Base-by-base conservation (phyloP, 2,888 invertebrate species). In the Piscicola geometra region DNA sequence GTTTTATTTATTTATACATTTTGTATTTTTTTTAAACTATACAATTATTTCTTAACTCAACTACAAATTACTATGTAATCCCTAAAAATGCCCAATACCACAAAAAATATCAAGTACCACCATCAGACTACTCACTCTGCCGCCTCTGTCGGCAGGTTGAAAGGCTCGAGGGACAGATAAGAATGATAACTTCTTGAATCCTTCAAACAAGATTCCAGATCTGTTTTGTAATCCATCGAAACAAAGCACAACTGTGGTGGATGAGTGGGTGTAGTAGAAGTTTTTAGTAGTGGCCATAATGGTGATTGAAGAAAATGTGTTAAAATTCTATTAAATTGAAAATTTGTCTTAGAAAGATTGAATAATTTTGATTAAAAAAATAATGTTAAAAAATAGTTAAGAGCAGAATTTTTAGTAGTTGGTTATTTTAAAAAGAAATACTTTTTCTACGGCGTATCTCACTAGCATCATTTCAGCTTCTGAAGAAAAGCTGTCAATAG, bases 401-500 rank as follows among this genome's bases (percentile, higher is more conserved):
- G 76, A 76, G 36, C 52, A n/a, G n/a, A n/a, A n/a, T n/a, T n/a
- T n/a, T n/a, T n/a, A n/a, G n/a, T n/a, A n/a, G n/a, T n/a, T n/a
- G n/a, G n/a, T n/a, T n/a, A n/a, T n/a, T n/a, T n/a, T n/a, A n/a
- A n/a, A n/a, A n/a, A n/a, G n/a, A n/a, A n/a, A 74, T 76, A 86
- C 86, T 83, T 86, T 82, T 80, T 88, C 87, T 82, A 86, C 83
- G 75, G 87, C 84, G 79, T 87, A 85, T 76, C 88, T 82, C 71
- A 88, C 84, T 72, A 88, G 82, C 73, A 86, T 83, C 74, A 85
- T 84, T 80, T 88, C 88, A 0, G 87, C 84, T 12, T 84, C 83
- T 5, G 85, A 83, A 75, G 81, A 82, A 80, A 86, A 85, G 2
- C 73, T 56, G 25, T 64, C n/a, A 41, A 41, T 9, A 41, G 15